Percentiles rank a stretch among this genome's conserved stretches.
Evolutionary conservation across 1,140 invertebrate species (phyloP).

Genomic region (Apis dorsata): DNA sequence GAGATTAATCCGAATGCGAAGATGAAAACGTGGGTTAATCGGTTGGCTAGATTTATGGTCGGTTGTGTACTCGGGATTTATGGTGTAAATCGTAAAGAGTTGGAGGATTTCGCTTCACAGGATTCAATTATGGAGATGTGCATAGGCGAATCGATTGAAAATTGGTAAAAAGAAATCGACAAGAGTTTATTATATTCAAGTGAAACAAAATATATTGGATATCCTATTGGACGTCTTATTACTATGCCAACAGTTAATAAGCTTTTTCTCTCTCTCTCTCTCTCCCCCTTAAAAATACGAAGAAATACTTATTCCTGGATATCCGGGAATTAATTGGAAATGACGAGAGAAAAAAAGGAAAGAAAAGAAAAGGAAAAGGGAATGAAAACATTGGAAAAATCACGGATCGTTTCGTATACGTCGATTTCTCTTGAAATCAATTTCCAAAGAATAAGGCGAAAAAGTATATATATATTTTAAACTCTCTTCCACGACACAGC

Average conservation of each 20-base stretch:
- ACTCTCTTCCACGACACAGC: background rate
- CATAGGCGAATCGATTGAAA: background rate
- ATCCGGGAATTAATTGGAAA: background rate
- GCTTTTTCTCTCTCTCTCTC: too few relatives aligned
- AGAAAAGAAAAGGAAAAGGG: background rate
- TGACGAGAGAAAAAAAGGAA: background rate
- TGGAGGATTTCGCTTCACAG: background rate
- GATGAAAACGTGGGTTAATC: constrained; percentile 13
- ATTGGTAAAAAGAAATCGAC: too few relatives aligned
- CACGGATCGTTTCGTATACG: too few relatives aligned
- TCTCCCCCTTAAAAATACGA: too few relatives aligned
- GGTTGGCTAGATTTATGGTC: background rate
- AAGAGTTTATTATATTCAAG: too few relatives aligned
- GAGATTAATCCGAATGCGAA: constrained; percentile 17
- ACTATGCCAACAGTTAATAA: too few relatives aligned
- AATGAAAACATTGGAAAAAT: too few relatives aligned
- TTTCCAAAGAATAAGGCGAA: too few relatives aligned
- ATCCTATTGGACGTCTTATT: too few relatives aligned
- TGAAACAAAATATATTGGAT: too few relatives aligned
- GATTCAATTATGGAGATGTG: background rate
- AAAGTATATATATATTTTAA: too few relatives aligned
- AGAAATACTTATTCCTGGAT: background rate
- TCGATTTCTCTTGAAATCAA: too few relatives aligned
- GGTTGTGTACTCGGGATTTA: background rate
- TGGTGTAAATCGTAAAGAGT: background rate